phyloP scores from a whole-genome alignment of 2,888 invertebrate species.

The Tipula confusa region DNA sequence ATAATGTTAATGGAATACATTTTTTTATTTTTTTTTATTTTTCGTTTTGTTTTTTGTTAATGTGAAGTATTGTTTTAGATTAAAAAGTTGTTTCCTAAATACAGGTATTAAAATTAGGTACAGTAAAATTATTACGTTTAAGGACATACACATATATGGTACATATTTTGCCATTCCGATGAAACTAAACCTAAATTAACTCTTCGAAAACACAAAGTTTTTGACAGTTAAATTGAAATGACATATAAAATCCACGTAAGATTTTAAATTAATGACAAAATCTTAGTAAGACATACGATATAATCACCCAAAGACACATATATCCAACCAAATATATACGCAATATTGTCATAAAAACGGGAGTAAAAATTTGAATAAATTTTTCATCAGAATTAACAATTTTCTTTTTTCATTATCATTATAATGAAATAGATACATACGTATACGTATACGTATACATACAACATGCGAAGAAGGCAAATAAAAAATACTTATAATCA shows the following conservation, averaged over 20 bases:
- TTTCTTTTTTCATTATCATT: neutral
- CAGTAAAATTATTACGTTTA: neutral
- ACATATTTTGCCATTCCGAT: neutral
- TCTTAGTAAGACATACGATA: neutral
- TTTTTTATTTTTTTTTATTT: neutral
- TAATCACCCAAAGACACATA: neutral
- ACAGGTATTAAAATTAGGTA: neutral
- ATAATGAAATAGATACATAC: neutral
- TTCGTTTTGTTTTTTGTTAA: neutral
- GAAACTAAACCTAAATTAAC: neutral
- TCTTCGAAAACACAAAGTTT: neutral
- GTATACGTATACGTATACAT: too few species aligned
- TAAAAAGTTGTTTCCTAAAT: neutral
- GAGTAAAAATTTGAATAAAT: neutral
- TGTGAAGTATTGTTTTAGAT: constrained; percentile 20
- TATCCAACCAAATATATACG: neutral
- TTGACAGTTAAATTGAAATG: neutral
- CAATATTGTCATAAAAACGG: neutral
- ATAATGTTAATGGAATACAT: neutral
- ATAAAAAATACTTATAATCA: too few species aligned
- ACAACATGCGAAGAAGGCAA: neutral
- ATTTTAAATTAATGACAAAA: neutral
- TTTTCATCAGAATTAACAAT: neutral
- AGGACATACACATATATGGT: neutral
- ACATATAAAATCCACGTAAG: neutral